A percentile compares a stretch with the other conserved stretches of the same genome.
Conservation (phyloP, 2,888 invertebrate genomes). For the Ernsta delagoae region DNA sequence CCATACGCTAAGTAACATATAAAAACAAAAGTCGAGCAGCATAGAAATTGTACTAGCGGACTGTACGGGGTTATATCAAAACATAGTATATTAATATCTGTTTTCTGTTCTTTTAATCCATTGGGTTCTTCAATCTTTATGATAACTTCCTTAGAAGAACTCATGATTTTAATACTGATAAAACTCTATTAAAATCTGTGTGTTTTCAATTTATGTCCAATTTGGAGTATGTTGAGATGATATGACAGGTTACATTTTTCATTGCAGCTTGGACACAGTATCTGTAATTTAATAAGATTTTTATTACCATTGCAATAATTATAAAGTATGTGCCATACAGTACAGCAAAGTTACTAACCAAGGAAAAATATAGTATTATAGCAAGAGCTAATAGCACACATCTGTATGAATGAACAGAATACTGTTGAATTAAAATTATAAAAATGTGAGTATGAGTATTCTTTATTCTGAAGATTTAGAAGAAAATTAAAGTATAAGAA, state of each 20-base stretch:
- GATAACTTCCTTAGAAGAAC: constrained; percentile 57
- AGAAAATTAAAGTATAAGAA: too few species aligned
- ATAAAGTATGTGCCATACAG: too few species aligned
- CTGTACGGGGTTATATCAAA: constrained; percentile 89
- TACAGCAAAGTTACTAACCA: too few species aligned
- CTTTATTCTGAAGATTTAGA: too few species aligned
- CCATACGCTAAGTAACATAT: constrained; percentile 96
- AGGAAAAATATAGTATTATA: too few species aligned
- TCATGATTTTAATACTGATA: constrained; percentile 48
- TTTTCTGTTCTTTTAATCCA: constrained; percentile 47
- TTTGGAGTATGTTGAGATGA: background rate
- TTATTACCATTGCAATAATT: too few species aligned
- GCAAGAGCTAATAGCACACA: too few species aligned
- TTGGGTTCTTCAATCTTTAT: constrained; percentile 62
- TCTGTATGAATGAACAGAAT: too few species aligned
- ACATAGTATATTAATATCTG: constrained; percentile 88
- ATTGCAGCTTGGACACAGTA: background rate
- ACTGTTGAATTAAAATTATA: too few species aligned
- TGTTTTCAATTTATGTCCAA: constrained; percentile 16
- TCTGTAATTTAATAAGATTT: constrained; percentile 13
- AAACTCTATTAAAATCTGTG: too few species aligned
- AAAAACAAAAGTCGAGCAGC: constrained; percentile 93
- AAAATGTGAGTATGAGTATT: too few species aligned
- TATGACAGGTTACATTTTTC: background rate
- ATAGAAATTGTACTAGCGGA: constrained; percentile 88